Evolutionary conservation across 2,113 vertebrate genomes (phyloP).

Genomic region (Gnathonemus longibarbis): DNA sequence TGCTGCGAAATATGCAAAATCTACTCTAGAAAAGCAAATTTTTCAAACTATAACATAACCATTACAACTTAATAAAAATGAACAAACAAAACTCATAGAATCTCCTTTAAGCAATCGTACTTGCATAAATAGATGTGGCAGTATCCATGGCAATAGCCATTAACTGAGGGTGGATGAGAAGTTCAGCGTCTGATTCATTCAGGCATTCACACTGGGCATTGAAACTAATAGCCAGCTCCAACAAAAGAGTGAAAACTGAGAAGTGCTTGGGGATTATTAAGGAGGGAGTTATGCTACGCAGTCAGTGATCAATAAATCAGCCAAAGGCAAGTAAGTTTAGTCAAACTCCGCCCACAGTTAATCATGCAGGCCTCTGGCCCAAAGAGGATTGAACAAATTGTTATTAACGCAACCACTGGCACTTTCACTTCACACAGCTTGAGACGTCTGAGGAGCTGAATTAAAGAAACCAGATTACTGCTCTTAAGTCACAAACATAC

Average conservation of each 20-base stretch:
- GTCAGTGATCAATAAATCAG: not conserved
- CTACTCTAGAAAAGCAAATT: not conserved
- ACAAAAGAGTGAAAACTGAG: constrained; percentile 4
- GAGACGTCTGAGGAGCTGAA: not conserved
- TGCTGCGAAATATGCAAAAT: not conserved
- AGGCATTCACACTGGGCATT: not conserved
- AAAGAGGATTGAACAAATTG: not conserved
- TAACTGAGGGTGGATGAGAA: not conserved
- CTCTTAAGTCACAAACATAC: not conserved
- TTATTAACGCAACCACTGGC: not conserved
- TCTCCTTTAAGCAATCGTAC: constrained; percentile 4
- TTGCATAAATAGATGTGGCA: constrained; percentile 20
- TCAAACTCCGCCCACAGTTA: not conserved
- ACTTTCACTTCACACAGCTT: not conserved
- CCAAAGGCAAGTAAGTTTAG: not conserved
- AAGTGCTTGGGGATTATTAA: not conserved
- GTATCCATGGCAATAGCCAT: constrained; percentile 25
- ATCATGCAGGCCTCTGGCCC: not conserved
- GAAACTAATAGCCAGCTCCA: not conserved
- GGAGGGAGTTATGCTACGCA: not conserved
- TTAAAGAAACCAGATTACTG: not conserved
- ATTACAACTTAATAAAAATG: not conserved
- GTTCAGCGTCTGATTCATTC: not conserved
- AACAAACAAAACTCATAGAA: not conserved
- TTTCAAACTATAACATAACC: not conserved